Percentiles rank a stretch among this genome's conserved stretches.
phyloP scores from a whole-genome alignment of 1,140 invertebrate species.

The Pygmarrhopalites habei region DNA sequence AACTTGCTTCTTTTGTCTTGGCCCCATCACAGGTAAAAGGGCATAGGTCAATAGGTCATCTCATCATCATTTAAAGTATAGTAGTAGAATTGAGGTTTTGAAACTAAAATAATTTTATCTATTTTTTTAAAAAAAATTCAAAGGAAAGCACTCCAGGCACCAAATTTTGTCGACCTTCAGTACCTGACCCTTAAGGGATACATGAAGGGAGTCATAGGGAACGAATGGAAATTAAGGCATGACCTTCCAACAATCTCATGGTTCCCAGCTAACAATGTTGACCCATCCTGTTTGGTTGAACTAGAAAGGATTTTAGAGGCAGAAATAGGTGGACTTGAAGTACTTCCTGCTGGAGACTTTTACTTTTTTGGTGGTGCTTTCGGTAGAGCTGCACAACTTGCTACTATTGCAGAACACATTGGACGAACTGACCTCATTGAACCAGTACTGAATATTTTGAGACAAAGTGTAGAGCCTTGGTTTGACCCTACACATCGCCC shows the following conservation, averaged over 20 bases:
- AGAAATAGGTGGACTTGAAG: not conserved
- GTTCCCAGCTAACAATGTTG: constrained; percentile 1
- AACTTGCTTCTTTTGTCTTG: constrained; percentile 25
- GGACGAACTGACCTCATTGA: constrained; percentile 16
- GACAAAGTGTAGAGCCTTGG: not conserved
- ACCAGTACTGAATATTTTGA: constrained; percentile 7
- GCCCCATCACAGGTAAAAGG: constrained; percentile 33
- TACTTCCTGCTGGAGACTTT: not conserved
- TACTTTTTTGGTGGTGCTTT: constrained; percentile 20
- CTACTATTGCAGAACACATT: constrained; percentile 25
- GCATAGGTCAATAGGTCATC: no score
- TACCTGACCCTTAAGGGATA: constrained; percentile 18
- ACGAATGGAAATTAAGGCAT: constrained; percentile 4
- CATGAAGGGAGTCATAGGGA: constrained; percentile 15
- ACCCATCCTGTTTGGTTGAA: constrained; percentile 3
- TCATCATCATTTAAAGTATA: no score
- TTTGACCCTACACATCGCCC: constrained; percentile 2
- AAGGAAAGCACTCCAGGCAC: not conserved
- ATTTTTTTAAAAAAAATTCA: constrained; percentile 3
- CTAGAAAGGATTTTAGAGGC: constrained; percentile 1
- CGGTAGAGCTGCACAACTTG: constrained; percentile 16
- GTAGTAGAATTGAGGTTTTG: no score
- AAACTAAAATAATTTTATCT: not conserved
- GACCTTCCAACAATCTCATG: constrained; percentile 16
- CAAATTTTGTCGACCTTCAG: constrained; percentile 1